Evolutionary conservation across 2,113 vertebrate species (phyloP), one percentile per base, ranked within the genome.

Genomic region (Trinectes maculatus): DNA sequence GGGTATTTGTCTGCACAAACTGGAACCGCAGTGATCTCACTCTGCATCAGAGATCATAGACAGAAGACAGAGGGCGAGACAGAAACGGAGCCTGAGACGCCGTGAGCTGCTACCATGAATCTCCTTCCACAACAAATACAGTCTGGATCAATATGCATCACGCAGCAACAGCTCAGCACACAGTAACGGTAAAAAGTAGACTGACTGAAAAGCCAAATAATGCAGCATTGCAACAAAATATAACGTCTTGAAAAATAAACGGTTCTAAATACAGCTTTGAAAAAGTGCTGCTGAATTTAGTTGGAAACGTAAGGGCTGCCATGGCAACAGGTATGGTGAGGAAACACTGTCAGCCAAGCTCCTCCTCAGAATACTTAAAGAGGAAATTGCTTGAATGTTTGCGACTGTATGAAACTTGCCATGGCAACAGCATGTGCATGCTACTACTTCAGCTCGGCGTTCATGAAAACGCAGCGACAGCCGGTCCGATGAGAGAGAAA

Each of bases 21-120:
- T 8, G 21, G 42, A 42, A 55, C 75, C 70, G 65, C 83, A 82
- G 72, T 56, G 72, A 74, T 58, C 61, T 63, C 67, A 53, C 59
- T 72, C 67, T 52, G 75, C 71, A 61, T 71, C 61, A 77, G 56
- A 72, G 16, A 74, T 49, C 56, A 55, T 2, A 64, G 49, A 71
- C 8, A 10, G 31, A 43, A 10, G 47, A 64, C 9, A 8, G 37
- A 18, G 13, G 26, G 24, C 33, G 12, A 61, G n/a, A 33, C 29
- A 25, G 5, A 53, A 52, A 58, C n/a, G 31, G 51, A 43, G 26
- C 51, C 21, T 40, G 22, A 22, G 61, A 55, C n/a, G 58, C 34
- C 2, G 15, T 13, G 5, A 10, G 9, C 19, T 59, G 56, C 40
- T 3, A 46, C 19, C 18, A n/a, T n/a, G 10, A 62, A 39, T 33